Conservation (phyloP, 1,140 invertebrate species). For the Xylocopa sonorina region DNA sequence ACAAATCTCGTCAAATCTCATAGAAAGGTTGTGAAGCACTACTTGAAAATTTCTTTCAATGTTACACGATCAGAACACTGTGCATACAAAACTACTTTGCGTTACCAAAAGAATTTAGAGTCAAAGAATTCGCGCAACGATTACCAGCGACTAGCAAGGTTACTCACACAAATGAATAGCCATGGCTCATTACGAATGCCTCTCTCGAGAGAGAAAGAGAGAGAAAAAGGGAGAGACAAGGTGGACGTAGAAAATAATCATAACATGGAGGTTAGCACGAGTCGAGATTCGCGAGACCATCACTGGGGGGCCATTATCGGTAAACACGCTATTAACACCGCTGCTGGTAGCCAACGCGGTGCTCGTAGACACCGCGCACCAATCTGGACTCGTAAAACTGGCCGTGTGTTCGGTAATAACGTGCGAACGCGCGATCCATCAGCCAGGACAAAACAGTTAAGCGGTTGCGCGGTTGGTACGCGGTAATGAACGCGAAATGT, state of each 20-base stretch:
- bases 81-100: too few species aligned
- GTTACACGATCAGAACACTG: too few species aligned
- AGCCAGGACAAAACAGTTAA: conserved; percentile 75
- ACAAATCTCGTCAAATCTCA: too few species aligned
- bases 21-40: too few species aligned
- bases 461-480: conserved; percentile 59
- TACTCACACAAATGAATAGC: conserved; percentile 4
- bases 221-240: conserved; percentile 21
- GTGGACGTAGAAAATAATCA: conserved; percentile 42
- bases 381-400: conserved; percentile 75
- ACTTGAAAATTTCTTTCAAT: too few species aligned
- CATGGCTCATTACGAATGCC: conserved; percentile 47
- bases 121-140: neutral
- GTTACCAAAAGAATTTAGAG: too few species aligned
- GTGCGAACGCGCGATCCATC: conserved; percentile 77
- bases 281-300: conserved; percentile 28
- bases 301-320: conserved; percentile 58
- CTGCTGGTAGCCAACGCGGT: conserved; percentile 24
- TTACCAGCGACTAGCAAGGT: neutral
- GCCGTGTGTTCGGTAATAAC: conserved; percentile 73
- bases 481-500: conserved; percentile 64
- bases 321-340: conserved; percentile 63
- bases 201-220: too few species aligned
- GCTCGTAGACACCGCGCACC: conserved; percentile 58
- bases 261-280: conserved; percentile 33